Evolutionary conservation across 1,140 invertebrate genomes (phyloP).

Genomic region (Hydropsyche tenuis): DNA sequence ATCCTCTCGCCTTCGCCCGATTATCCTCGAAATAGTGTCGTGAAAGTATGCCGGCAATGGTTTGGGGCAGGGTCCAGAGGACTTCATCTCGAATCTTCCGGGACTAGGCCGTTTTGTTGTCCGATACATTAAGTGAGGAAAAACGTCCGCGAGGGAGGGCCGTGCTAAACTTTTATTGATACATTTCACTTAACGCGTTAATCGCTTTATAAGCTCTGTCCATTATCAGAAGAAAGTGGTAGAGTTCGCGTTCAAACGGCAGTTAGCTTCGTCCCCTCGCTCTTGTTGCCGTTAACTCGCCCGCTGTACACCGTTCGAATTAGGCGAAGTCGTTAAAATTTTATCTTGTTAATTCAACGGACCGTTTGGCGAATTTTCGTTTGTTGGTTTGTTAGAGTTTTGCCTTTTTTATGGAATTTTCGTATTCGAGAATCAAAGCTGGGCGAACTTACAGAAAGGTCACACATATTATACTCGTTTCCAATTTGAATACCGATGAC

Average conservation of each 20-base stretch:
- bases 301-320: neutral
- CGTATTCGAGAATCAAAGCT: too few species aligned
- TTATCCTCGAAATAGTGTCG: conserved; percentile 39
- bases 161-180: conserved; percentile 35
- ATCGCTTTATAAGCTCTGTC: conserved; percentile 31
- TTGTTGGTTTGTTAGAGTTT: neutral
- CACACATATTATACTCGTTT: too few species aligned
- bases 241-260: neutral
- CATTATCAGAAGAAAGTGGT: conserved; percentile 7
- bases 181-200: conserved; percentile 35
- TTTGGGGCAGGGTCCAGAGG: conserved; percentile 25
- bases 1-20: conserved; percentile 27
- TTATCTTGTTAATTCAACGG: conserved; percentile 21
- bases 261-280: neutral
- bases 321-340: conserved; percentile 12
- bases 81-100: conserved; percentile 36
- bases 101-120: conserved; percentile 15
- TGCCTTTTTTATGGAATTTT: too few species aligned
- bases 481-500: too few species aligned
- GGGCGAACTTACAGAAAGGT: too few species aligned
- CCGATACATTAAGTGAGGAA: conserved; percentile 27
- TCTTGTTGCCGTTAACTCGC: neutral
- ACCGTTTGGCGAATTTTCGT: conserved; percentile 6
- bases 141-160: neutral
- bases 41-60: conserved; percentile 34